Evolutionary conservation across 2,113 vertebrate genomes (phyloP).

Genomic region (Lepisosteus osseus): DNA sequence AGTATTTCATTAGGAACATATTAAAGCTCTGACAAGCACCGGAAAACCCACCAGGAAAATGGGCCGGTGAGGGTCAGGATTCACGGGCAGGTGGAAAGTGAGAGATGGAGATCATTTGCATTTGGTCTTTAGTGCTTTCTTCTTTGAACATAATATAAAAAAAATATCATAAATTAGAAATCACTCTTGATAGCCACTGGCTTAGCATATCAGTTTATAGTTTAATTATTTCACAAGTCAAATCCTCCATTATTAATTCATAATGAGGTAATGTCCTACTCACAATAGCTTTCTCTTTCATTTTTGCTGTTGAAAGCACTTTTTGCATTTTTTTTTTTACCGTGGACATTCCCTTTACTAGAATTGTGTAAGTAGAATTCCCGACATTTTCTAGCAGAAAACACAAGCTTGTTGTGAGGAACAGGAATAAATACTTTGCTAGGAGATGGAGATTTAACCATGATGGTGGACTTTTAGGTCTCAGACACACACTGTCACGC

Average conservation of each 20-base stretch:
- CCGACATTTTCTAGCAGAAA: no score
- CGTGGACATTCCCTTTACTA: no score
- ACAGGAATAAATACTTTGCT: no score
- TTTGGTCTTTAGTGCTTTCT: slow-evolving; percentile 58
- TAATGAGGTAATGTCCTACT: slow-evolving; percentile 6
- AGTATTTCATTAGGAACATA: slow-evolving; percentile 52
- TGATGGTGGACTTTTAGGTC: no score
- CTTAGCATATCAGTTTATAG: slow-evolving; percentile 30
- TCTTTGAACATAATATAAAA: slow-evolving; percentile 64
- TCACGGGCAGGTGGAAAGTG: slow-evolving; percentile 44
- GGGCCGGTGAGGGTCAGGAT: slow-evolving; percentile 34
- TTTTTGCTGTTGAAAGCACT: slow-evolving; percentile 5
- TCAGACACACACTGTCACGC: no score
- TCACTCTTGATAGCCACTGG: slow-evolving; percentile 52
- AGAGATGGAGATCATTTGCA: slow-evolving; percentile 32
- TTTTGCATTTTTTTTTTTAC: not conserved
- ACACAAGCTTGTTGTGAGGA: no score
- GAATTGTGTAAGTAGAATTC: no score
- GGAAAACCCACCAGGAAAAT: slow-evolving; percentile 27
- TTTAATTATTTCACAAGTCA: slow-evolving; percentile 43
- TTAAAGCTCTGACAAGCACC: no score
- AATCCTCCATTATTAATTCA: slow-evolving; percentile 36
- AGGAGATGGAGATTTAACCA: no score
- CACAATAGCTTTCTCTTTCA: slow-evolving; percentile 12
- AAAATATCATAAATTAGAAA: slow-evolving; percentile 52